Percentiles rank a stretch among this genome's conserved stretches.
Evolutionary conservation across 2,888 invertebrate genomes (phyloP).

Genomic region (Cantharis nigra): DNA sequence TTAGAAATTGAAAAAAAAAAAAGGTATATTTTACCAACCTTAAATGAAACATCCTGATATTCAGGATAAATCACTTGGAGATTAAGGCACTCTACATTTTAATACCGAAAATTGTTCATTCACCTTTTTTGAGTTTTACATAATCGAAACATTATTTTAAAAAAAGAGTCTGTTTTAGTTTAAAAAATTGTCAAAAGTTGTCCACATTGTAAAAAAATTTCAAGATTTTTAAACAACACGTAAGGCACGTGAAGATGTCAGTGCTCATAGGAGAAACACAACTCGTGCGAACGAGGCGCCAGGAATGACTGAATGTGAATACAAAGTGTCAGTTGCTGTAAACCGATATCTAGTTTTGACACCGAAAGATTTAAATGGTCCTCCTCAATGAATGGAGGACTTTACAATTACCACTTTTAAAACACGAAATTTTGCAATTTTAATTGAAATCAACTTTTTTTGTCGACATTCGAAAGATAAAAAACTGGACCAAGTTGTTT

Average conservation of each 20-base stretch:
- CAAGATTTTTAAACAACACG: background rate
- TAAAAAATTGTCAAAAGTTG: background rate
- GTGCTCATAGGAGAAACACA: constrained; percentile 9
- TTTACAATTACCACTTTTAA: background rate
- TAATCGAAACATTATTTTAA: background rate
- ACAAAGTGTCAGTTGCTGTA: constrained; percentile 13
- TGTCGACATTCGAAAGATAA: background rate
- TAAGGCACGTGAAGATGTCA: constrained; percentile 18
- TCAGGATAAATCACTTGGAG: background rate
- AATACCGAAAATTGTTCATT: background rate
- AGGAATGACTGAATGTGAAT: constrained; percentile 22
- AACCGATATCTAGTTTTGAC: constrained; percentile 16
- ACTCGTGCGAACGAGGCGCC: constrained; percentile 22
- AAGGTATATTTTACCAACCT: background rate
- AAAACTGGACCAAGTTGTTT: background rate
- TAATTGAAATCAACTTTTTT: background rate
- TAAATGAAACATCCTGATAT: background rate
- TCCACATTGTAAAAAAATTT: background rate
- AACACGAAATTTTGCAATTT: background rate
- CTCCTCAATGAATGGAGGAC: background rate
- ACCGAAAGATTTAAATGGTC: background rate
- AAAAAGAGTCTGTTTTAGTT: background rate
- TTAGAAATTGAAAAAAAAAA: background rate
- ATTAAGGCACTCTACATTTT: constrained; percentile 1
- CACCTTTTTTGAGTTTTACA: background rate